Conservation (phyloP, 2,888 invertebrate species). For the Drosophila anomalata region DNA sequence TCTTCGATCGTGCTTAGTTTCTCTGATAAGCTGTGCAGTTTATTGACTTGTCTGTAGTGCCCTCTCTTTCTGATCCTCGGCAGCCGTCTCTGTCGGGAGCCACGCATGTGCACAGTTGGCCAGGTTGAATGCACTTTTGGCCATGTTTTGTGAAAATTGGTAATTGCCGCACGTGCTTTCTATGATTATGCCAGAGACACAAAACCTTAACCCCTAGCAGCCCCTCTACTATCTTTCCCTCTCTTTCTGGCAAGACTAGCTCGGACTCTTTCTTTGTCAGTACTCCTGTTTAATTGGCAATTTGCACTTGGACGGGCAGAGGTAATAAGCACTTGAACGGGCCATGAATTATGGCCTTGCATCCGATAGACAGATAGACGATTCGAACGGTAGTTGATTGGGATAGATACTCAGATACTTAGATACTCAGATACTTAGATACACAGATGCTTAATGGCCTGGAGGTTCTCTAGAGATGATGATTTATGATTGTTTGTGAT, state of each 20-base stretch:
- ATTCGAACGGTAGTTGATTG: conserved; percentile 67
- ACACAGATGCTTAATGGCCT: conserved; percentile 24
- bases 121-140: conserved; percentile 70
- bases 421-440: conserved; percentile 11
- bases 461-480: conserved; percentile 8
- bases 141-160: conserved; percentile 58
- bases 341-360: conserved; percentile 53
- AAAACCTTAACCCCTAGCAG: conserved; percentile 32
- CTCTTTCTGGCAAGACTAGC: not conserved
- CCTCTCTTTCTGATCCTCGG: conserved; percentile 32
- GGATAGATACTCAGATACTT: conserved; percentile 29
- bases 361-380: conserved; percentile 57
- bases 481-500: conserved; percentile 28
- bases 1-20: conserved; percentile 72
- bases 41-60: conserved; percentile 70
- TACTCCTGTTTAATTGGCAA: conserved; percentile 53
- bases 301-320: conserved; percentile 55
- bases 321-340: conserved; percentile 46
- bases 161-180: conserved; percentile 76
- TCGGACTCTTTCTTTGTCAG: conserved; percentile 1
- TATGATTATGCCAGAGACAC: conserved; percentile 65
- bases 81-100: conserved; percentile 29
- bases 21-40: conserved; percentile 72
- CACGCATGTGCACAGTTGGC: conserved; percentile 72
- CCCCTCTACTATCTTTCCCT: not conserved